Evolutionary conservation across 2,113 vertebrate species (phyloP).

Genomic region (Nannobrachium achirus): DNA sequence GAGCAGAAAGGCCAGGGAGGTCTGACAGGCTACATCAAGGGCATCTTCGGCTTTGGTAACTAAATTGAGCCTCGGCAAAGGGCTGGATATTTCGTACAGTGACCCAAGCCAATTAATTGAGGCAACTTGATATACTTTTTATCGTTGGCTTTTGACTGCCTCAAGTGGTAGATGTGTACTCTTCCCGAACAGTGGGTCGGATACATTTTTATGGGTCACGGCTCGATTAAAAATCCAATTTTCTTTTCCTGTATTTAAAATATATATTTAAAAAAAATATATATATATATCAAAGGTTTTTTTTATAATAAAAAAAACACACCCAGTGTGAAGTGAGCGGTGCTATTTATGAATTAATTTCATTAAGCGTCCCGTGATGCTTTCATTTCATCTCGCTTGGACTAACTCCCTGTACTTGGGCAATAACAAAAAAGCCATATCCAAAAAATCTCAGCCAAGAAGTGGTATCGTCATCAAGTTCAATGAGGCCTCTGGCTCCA

Average conservation of each 20-base stretch:
- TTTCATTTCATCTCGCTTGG: no score
- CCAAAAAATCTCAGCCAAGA: no score
- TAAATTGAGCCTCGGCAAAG: constrained; percentile 70
- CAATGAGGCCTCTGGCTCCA: no score
- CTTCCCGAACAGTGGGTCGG: no score
- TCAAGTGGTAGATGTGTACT: constrained; percentile 14
- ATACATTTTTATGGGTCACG: background rate
- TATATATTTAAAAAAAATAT: constrained; percentile 18
- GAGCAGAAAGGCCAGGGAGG: constrained; percentile 75
- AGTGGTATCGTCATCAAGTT: no score
- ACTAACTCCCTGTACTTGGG: no score
- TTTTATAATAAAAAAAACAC: no score
- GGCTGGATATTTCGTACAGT: constrained; percentile 10
- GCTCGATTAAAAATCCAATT: background rate
- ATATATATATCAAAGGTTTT: background rate
- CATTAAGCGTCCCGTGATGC: no score
- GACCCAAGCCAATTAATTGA: constrained; percentile 30
- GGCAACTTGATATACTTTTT: constrained; percentile 35
- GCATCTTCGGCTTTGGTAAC: constrained; percentile 98
- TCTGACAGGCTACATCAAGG: constrained; percentile 97
- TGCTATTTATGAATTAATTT: no score
- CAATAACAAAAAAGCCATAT: no score
- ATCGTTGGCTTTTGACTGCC: constrained; percentile 37
- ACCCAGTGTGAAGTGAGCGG: no score
- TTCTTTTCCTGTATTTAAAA: background rate